phyloP scores from a whole-genome alignment of 30 jellyfish, hydroid and myxozoan species.

The Mastigias papua region DNA sequence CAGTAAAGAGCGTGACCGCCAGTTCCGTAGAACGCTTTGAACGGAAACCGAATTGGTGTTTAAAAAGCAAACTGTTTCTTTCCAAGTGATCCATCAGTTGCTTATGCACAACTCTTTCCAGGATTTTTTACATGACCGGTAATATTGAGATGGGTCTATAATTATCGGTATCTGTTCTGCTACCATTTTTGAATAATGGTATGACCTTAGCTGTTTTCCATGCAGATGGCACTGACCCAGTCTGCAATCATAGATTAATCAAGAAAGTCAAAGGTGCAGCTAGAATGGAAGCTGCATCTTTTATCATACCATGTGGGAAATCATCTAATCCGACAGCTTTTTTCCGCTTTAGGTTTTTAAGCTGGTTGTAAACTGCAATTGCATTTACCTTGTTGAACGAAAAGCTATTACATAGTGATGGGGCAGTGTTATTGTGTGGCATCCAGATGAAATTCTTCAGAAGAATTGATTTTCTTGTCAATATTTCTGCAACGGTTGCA shows the following conservation, averaged over 20 bases:
- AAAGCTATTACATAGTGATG: constrained; percentile 16
- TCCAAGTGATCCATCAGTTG: constrained; percentile 78
- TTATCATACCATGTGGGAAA: constrained; percentile 35
- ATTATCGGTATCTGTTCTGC: constrained; percentile 49
- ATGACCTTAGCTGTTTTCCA: constrained; percentile 76
- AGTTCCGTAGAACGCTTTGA: constrained; percentile 72
- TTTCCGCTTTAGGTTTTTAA: constrained; percentile 50
- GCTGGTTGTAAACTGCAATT: constrained; percentile 37
- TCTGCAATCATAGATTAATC: constrained; percentile 37
- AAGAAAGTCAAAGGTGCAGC: constrained; percentile 44
- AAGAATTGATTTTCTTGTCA: constrained; percentile 14
- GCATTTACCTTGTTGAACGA: constrained; percentile 57
- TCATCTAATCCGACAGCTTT: constrained; percentile 52
- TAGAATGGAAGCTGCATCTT: constrained; percentile 57
- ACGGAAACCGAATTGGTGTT: constrained; percentile 72
- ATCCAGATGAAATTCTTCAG: constrained; percentile 50
- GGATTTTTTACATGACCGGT: constrained; percentile 67
- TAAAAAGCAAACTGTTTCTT: constrained; percentile 59
- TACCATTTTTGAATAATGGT: constrained; percentile 64
- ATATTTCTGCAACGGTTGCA: constrained; percentile 29
- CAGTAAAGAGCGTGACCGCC: constrained; percentile 72
- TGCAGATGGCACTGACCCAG: constrained; percentile 69
- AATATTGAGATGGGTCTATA: constrained; percentile 75
- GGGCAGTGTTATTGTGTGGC: constrained; percentile 51
- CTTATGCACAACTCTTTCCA: constrained; percentile 68